A percentile compares a stretch with the other conserved stretches of the same genome.
These are phyloP conservation scores for Philopotamus ludificatus DNA, from an alignment of 1,140 invertebrate species.

Conservation along the genomic window DNA sequence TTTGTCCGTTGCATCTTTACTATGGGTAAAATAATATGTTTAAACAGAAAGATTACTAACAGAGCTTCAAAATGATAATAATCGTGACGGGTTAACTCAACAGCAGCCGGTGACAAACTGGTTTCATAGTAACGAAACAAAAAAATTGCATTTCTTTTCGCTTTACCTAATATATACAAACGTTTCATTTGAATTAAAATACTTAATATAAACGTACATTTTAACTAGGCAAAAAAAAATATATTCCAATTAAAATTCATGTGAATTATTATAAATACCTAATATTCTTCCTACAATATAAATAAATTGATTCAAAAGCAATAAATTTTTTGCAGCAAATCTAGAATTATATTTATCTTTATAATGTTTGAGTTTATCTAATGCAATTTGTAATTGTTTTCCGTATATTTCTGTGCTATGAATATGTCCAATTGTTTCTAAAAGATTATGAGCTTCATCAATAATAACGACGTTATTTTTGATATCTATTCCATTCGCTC, in stretches of 20 bases:
- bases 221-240: neutral
- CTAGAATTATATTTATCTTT: conserved; percentile 72
- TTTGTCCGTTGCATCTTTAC: too few relatives aligned
- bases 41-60: too few relatives aligned
- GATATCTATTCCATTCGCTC: conserved; percentile 80
- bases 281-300: conserved; percentile 78
- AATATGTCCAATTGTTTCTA: conserved; percentile 87
- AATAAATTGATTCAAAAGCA: conserved; percentile 84
- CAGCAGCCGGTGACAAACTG: too few relatives aligned
- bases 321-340: conserved; percentile 79
- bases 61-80: too few relatives aligned
- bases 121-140: too few relatives aligned
- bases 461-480: conserved; percentile 87
- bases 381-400: conserved; percentile 66
- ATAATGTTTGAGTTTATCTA: conserved; percentile 76
- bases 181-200: too few relatives aligned
- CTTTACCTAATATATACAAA: too few relatives aligned
- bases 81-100: too few relatives aligned
- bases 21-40: too few relatives aligned
- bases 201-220: too few relatives aligned
- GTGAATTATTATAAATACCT: conserved; percentile 47
- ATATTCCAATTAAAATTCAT: conserved; percentile 17
- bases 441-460: conserved; percentile 96
- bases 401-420: conserved; percentile 74
- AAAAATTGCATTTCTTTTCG: too few relatives aligned